Base-by-base conservation (phyloP, 1,140 invertebrate genomes). In the Idris sp. region DNA sequence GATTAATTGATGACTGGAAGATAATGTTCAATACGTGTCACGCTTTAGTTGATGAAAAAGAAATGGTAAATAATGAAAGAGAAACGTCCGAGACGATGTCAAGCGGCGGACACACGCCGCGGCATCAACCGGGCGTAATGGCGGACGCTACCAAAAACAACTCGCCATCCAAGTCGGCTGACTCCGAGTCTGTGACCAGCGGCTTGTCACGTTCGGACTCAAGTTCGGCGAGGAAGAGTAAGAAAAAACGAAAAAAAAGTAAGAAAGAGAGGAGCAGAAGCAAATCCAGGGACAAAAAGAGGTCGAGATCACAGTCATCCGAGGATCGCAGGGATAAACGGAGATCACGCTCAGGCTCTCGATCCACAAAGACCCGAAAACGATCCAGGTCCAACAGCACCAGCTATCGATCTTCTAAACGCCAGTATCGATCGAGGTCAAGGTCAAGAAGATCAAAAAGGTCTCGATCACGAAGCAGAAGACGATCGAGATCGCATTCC, bases 1-100 rank as follows among this genome's bases (percentile, higher is more conserved):
- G 7, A 48, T n/a, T 36, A 38, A 26, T 38, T 33, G 36, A 46
- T 76, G 43, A 71, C 40, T 43, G 38, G 22, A 77, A 41, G 10
- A 61, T 77, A 79, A 77, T 61, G 35, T 77, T 73, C 19, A 19
- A 33, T 54, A 76, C 68, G 48, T 77, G 46, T 83, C 79, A 80
- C 79, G 78, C 82, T 83, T 81, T 85, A 86, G 84, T 85, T 84
- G 83, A 86, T 84, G 85, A 86, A 71, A 87, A 85, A 85, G 84
- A 84, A 83, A 87, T 79, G 80, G 77, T 86, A 78, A 83, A 84
- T 85, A 86, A 82, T 82, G 81, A 87, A 79, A 86, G 83, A 80
- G 84, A 84, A 81, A 79, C 80, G 38, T 85, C 86, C 48, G 86
- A 86, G 61, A 82, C 80, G 72, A 79, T 80, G 58, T 84, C 84